Evolutionary conservation across 2,797 vertebrate species (phyloP).

Genomic region (Meda fulgida): DNA sequence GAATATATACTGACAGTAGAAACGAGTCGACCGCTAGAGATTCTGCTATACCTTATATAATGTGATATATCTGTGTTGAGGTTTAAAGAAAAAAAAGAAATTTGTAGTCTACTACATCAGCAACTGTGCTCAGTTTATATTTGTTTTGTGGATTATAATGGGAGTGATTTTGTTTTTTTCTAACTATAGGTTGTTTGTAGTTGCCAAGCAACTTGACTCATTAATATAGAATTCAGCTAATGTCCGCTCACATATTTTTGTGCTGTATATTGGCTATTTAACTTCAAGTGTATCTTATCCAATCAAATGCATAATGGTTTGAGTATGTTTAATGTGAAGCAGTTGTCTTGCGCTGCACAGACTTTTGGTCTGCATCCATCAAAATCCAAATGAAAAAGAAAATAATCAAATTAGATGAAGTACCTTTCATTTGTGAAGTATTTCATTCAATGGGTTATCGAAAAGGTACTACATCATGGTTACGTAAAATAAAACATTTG

Average conservation of each 20-base stretch:
- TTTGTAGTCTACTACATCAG: background rate
- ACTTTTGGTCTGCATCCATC: background rate
- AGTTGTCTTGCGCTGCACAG: background rate
- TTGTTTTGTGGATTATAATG: background rate
- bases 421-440: background rate
- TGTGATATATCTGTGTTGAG: background rate
- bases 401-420: background rate
- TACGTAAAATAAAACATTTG: background rate
- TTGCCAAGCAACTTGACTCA: background rate
- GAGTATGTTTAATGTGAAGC: background rate
- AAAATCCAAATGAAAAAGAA: background rate
- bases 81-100: background rate
- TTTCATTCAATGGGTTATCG: background rate
- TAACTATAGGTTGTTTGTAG: background rate
- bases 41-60: background rate
- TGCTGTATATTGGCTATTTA: background rate
- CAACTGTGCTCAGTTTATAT: background rate
- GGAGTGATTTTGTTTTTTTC: no score
- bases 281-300: background rate
- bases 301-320: conserved; percentile 1
- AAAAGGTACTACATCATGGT: background rate
- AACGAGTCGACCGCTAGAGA: no score
- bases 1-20: conserved; percentile 15
- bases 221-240: background rate
- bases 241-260: background rate